A percentile compares a stretch with the other conserved stretches of the same genome.
phyloP scores from a whole-genome alignment of 1,140 invertebrate genomes.

The Chironomus striatipennis region DNA sequence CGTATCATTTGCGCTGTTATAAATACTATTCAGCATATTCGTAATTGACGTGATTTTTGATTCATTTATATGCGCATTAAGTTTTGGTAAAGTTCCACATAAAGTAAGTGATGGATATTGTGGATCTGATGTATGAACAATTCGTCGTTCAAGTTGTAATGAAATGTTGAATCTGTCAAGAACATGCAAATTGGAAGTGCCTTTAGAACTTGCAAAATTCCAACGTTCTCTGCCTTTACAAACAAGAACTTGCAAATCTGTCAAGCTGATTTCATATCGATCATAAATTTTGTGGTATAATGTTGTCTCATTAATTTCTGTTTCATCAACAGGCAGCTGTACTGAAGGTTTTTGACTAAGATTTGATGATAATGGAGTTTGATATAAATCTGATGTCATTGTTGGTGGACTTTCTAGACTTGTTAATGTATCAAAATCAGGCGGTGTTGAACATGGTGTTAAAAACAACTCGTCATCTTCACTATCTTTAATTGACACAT shows the following conservation, averaged over 20 bases:
- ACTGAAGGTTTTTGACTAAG: slow-evolving; percentile 34
- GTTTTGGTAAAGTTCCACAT: slow-evolving; percentile 72
- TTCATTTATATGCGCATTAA: slow-evolving; percentile 85
- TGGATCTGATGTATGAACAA: slow-evolving; percentile 74
- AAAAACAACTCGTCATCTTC: slow-evolving; percentile 64
- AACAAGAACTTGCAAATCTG: slow-evolving; percentile 80
- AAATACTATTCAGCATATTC: slow-evolving; percentile 41
- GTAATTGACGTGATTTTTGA: slow-evolving; percentile 65
- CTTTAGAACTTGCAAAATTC: slow-evolving; percentile 75
- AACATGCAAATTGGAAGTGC: slow-evolving; percentile 74
- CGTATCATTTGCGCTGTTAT: slow-evolving; percentile 39
- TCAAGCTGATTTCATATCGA: slow-evolving; percentile 73
- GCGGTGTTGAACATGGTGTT: slow-evolving; percentile 88
- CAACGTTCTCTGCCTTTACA: slow-evolving; percentile 82
- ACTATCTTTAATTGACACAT: slow-evolving; percentile 33
- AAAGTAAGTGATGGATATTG: slow-evolving; percentile 74
- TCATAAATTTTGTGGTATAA: slow-evolving; percentile 59
- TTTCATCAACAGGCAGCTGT: slow-evolving; percentile 41
- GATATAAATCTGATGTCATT: slow-evolving; percentile 27
- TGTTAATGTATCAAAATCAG: slow-evolving; percentile 59
- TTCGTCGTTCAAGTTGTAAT: slow-evolving; percentile 68
- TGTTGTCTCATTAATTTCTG: slow-evolving; percentile 47
- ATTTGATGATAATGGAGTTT: slow-evolving; percentile 32
- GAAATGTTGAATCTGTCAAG: slow-evolving; percentile 87
- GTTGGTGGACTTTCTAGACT: slow-evolving; percentile 45